Evolutionary conservation across 2,113 vertebrate species (phyloP), one percentile per base, ranked within the genome.

Genomic region (Pachyramphus minor): DNA sequence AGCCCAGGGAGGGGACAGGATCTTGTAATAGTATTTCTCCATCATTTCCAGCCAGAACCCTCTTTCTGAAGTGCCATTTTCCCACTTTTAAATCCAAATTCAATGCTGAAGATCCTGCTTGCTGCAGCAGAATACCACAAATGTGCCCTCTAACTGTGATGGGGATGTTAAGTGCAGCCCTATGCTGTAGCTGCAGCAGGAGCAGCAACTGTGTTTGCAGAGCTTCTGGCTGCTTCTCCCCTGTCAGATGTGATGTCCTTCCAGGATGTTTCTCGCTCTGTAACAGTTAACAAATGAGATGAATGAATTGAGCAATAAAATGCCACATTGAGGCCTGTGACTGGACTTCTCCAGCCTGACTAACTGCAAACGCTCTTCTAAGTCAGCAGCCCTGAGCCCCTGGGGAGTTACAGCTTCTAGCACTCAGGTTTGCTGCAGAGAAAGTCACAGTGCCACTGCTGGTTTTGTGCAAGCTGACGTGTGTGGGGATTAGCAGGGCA

Each of bases 161-260:
- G 42, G 44, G 39, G 44, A 45, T 63, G 2, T 3, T 30, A 83
- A 86, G 31, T 12, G 6, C 52, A 78, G 71, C 50, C 31, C 49
- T 33, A 31, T 0, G 0, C 8, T 33, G 45, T 58, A 69, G n/a
- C 69, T 3, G 4, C 72, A 73, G 49, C 1, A 0, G 53, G 37
- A 88, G 35, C 82, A 73, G 84, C 5, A 91, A 10, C 19, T 3
- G 1, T 37, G 19, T 15, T 33, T 3, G 39, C 71, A 79, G 62
- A 55, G 37, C 80, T 87, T 44, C 30, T 86, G 56, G 21, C 33
- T 2, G 4, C 79, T 62, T 84, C 53, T 77, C 8, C 14, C 64
- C 68, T 86, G 79, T 68, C 41, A 88, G 62, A 56, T 45, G 7
- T n/a, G 56, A 9, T 9, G 11, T n/a, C 52, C 68, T 90, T 88